Evolutionary conservation across 1,140 invertebrate genomes (phyloP), one percentile per base, ranked within the genome.

Genomic region (Drosophila bocki): DNA sequence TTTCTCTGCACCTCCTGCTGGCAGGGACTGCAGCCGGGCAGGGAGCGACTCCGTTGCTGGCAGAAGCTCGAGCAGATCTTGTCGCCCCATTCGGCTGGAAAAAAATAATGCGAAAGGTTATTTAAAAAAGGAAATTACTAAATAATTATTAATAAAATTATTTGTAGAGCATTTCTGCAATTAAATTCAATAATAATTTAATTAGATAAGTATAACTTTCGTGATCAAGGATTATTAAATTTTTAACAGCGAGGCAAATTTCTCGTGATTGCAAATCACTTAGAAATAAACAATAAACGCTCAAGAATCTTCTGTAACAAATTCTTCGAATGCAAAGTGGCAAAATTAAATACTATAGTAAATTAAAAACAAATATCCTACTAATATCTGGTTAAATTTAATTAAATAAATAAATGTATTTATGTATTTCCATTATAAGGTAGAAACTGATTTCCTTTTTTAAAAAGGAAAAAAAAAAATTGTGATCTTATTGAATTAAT

Each of bases 11-110:
- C 56, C 60, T 42, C 75, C 76, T 78, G 72, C 70, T 75, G 78
- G 68, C 82, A 91, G 71, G 85, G 64, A 76, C 82, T 92, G 74
- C 91, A 92, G 17, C 91, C 91, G 69, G 61, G 42, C 53, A 92
- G 57, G 7, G 87, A 76, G 69, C 62, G 70, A 50, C 32, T 44
- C 3, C 67, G 70, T 48, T 87, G 72, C 9, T 74, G 59, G 57
- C 91, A 92, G 47, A 70, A 91, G 44, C 77, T 92, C 67, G 65
- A 50, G 51, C 91, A 92, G 5, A 92, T 68, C 44, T 65, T 47
- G 42, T 64, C 53, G 35, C 84, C 84, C 39, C 47, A 70, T 3
- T 17, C 50, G 57, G 33, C 71, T 75, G 45, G 1, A 33, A 51
- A 3, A 32, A 1, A 12, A 19, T 3, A 3, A 12, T 9, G 3